Conservation (phyloP, 2,888 invertebrate genomes). For the Aquatica leii region DNA sequence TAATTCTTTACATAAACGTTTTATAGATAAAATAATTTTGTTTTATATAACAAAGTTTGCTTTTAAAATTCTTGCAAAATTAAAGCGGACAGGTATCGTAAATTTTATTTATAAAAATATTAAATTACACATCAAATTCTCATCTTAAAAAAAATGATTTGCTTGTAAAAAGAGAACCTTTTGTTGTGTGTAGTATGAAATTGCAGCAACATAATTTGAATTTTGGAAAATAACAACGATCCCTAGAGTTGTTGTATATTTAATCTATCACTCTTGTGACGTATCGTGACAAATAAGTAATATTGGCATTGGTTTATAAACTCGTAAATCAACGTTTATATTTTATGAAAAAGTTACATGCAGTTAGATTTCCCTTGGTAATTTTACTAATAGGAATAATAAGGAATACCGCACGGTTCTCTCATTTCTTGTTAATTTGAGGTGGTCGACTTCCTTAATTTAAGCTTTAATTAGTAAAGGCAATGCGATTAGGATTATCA, state of each 20-base stretch:
- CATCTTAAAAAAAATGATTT: too few species aligned
- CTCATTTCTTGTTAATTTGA: slow-evolving; percentile 37
- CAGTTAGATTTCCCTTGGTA: slow-evolving; percentile 34
- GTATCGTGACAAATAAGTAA: slow-evolving; percentile 7
- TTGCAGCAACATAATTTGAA: slow-evolving; percentile 5
- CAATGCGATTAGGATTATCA: slow-evolving; percentile 38
- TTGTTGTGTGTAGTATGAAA: too few species aligned
- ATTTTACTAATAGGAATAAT: slow-evolving; percentile 30
- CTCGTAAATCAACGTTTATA: slow-evolving; percentile 28
- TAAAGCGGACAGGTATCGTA: too few species aligned
- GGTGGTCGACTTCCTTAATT: slow-evolving; percentile 36
- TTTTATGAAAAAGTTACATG: slow-evolving; percentile 22
- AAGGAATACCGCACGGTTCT: slow-evolving; percentile 26
- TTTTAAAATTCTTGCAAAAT: too few species aligned
- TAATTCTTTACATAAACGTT: too few species aligned
- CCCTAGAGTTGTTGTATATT: slow-evolving; percentile 5
- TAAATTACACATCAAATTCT: too few species aligned
- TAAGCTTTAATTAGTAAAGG: slow-evolving; percentile 35
- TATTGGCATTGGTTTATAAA: slow-evolving; percentile 17
- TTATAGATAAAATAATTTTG: too few species aligned
- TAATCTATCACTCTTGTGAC: slow-evolving; percentile 7
- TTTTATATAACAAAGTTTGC: too few species aligned
- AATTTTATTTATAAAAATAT: too few species aligned
- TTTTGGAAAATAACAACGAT: slow-evolving; percentile 1
- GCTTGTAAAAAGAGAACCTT: too few species aligned